Conservation (phyloP, 2,113 vertebrate genomes). For the Caloenas nicobarica region DNA sequence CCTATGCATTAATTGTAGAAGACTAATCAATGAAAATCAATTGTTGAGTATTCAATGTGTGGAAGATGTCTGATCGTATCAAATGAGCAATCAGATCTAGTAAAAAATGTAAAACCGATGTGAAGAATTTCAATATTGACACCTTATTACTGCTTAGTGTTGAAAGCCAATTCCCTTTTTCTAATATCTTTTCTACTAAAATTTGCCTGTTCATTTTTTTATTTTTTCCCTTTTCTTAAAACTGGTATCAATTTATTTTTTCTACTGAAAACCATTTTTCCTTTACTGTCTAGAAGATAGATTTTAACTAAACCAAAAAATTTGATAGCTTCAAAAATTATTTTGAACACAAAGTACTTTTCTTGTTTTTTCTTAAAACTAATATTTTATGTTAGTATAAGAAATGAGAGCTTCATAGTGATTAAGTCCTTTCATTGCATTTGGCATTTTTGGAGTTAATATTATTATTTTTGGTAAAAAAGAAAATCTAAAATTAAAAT, state of each 20-base stretch:
- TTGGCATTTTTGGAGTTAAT: neutral
- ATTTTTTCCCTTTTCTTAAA: neutral
- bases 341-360: neutral
- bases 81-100: neutral
- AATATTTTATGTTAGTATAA: neutral
- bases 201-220: accelerated
- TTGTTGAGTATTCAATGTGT: neutral
- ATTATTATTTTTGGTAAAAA: neutral
- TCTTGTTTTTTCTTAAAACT: neutral
- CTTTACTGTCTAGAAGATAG: accelerated
- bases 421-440: neutral
- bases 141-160: neutral
- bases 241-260: neutral
- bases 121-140: neutral
- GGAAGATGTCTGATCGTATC: neutral
- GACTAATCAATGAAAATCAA: neutral
- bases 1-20: neutral
- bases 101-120: neutral
- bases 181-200: neutral
- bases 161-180: neutral
- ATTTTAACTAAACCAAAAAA: neutral
- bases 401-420: neutral
- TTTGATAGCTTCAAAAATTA: neutral
- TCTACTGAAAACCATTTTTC: neutral
- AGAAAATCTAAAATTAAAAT: neutral